phyloP scores from a whole-genome alignment of 2,888 invertebrate species.

The Schrankia costaestrigalis region DNA sequence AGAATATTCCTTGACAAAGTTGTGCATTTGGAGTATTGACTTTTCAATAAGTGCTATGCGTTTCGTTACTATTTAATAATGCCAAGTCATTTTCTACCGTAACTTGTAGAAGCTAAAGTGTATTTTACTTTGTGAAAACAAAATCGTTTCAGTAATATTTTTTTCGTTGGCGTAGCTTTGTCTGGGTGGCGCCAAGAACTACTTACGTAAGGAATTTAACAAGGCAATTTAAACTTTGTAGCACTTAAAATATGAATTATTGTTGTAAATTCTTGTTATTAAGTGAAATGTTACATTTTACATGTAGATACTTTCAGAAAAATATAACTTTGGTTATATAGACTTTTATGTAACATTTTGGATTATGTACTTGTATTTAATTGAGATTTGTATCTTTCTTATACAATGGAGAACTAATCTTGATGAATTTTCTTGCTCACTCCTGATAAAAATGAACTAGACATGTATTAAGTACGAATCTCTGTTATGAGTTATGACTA shows the following conservation, averaged over 20 bases:
- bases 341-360: no score
- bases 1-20: conserved; percentile 10
- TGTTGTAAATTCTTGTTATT: conserved; percentile 4
- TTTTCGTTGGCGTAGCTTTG: conserved; percentile 42
- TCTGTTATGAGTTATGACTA: no score
- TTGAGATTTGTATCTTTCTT: no score
- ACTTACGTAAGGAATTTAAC: conserved; percentile 8
- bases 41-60: conserved; percentile 40
- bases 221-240: conserved; percentile 11
- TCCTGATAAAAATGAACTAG: no score
- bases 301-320: no score
- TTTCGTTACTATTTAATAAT: conserved; percentile 16
- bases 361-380: no score
- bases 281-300: no score
- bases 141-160: conserved; percentile 22
- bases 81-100: conserved; percentile 16
- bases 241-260: neutral
- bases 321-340: no score
- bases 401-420: no score
- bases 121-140: conserved; percentile 2
- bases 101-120: neutral
- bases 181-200: conserved; percentile 45
- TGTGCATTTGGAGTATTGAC: conserved; percentile 41
- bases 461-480: no score
- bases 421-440: no score